Conservation (phyloP, 2,797 vertebrate species). For the Pelochelys cantorii region DNA sequence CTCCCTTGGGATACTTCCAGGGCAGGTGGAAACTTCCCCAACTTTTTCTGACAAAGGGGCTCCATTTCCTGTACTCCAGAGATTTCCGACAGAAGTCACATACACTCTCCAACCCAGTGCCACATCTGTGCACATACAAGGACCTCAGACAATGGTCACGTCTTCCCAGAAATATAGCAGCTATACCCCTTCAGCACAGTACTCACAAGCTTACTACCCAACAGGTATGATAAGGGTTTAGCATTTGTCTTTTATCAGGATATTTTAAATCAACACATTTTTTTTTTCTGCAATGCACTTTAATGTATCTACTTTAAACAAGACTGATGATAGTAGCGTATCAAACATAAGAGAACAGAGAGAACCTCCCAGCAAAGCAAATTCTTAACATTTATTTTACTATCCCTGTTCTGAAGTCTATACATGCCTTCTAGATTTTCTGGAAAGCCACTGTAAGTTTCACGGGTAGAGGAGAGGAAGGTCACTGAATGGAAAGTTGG, state of each 20-base stretch:
- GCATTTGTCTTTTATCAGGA: constrained; percentile 37
- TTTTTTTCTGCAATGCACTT: background rate
- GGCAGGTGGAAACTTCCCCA: constrained; percentile 65
- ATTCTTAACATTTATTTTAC: background rate
- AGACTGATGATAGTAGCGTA: background rate
- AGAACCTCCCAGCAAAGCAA: background rate
- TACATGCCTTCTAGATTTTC: rapidly evolving
- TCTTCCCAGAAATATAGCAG: constrained; percentile 68
- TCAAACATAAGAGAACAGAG: background rate
- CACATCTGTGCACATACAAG: constrained; percentile 70
- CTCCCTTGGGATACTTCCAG: constrained; percentile 74
- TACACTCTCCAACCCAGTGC: constrained; percentile 71
- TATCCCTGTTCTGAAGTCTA: background rate
- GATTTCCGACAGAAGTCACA: constrained; percentile 70
- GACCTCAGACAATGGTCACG: constrained; percentile 59
- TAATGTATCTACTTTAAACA: background rate
- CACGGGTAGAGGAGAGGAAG: background rate
- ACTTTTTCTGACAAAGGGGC: constrained; percentile 75
- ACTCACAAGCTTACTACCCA: constrained; percentile 77
- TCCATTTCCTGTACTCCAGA: constrained; percentile 71
- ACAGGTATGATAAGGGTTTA: constrained; percentile 78
- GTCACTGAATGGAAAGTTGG: background rate
- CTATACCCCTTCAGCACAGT: constrained; percentile 72
- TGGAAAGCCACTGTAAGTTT: background rate
- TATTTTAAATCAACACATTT: constrained; percentile 4